Evolutionary conservation across 2,797 vertebrate genomes (phyloP).

Genomic region (Platalea minor): DNA sequence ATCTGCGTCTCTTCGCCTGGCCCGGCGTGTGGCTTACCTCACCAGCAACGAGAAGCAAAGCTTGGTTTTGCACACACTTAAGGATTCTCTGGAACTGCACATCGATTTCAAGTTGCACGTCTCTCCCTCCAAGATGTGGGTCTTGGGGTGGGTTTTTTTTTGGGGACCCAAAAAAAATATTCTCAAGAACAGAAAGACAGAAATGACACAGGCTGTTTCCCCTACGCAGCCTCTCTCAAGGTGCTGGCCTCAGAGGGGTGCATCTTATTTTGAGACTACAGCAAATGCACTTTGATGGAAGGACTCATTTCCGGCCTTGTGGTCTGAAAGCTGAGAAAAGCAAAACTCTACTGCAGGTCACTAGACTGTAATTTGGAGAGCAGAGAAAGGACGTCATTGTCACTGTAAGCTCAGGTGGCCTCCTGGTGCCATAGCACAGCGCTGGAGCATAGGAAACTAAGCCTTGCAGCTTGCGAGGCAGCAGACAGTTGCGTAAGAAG

Average conservation of each 20-base stretch:
- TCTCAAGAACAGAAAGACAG: neutral
- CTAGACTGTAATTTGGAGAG: neutral
- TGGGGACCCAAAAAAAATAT: neutral
- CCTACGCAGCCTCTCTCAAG: neutral
- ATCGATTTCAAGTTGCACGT: neutral
- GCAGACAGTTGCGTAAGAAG: neutral
- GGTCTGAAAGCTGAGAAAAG: conserved; percentile 10
- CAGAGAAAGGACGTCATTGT: neutral
- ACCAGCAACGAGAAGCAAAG: neutral
- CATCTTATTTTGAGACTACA: neutral
- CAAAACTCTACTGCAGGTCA: neutral
- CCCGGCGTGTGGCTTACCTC: neutral
- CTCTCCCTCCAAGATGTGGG: neutral
- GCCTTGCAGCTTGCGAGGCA: neutral
- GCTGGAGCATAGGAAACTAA: neutral
- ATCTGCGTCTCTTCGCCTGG: neutral
- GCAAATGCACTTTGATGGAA: neutral
- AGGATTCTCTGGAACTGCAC: neutral
- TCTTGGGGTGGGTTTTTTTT: neutral
- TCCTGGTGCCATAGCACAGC: neutral
- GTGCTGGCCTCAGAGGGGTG: neutral
- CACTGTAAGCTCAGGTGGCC: neutral
- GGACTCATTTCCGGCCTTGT: neutral
- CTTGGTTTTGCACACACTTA: neutral
- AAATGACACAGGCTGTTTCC: neutral